phyloP scores from a whole-genome alignment of 35 echinoderm and acorn worm genomes.

The Eucidaris tribuloides region DNA sequence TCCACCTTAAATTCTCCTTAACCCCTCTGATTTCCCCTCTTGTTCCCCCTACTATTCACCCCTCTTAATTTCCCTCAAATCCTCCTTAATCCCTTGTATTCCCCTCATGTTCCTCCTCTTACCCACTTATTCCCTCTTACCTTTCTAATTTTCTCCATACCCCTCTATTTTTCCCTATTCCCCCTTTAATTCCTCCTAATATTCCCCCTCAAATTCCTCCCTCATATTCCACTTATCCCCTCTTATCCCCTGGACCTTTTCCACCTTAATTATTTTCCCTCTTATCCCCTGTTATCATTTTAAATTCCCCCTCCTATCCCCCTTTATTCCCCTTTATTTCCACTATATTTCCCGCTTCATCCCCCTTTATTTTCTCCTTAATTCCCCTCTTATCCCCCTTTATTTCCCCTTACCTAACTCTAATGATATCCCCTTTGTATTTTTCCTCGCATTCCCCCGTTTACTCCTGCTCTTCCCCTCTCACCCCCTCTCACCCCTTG shows the following conservation, averaged over 20 bases:
- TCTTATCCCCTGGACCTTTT: background rate
- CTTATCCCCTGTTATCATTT: no score
- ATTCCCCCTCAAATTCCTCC: no score
- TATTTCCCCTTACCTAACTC: no score
- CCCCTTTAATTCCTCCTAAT: background rate
- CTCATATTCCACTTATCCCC: background rate
- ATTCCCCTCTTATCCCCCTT: background rate
- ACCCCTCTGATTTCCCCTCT: no score
- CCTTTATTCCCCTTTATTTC: background rate
- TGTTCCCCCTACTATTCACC: background rate
- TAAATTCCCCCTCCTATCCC: background rate
- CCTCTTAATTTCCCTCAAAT: background rate
- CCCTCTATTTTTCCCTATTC: background rate
- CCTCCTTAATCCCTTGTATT: background rate
- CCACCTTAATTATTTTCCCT: no score
- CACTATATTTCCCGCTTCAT: background rate
- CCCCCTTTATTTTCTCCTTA: background rate
- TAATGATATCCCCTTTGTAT: no score
- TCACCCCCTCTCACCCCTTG: background rate
- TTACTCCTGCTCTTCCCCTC: background rate
- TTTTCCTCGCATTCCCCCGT: no score
- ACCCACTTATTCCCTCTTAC: no score
- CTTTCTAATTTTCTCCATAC: no score
- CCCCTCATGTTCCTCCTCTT: no score
- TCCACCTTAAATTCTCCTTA: no score